These are phyloP conservation scores for Himalopsyche phryganea DNA, from an alignment of 1,140 invertebrate species.

Conservation along the genomic window DNA sequence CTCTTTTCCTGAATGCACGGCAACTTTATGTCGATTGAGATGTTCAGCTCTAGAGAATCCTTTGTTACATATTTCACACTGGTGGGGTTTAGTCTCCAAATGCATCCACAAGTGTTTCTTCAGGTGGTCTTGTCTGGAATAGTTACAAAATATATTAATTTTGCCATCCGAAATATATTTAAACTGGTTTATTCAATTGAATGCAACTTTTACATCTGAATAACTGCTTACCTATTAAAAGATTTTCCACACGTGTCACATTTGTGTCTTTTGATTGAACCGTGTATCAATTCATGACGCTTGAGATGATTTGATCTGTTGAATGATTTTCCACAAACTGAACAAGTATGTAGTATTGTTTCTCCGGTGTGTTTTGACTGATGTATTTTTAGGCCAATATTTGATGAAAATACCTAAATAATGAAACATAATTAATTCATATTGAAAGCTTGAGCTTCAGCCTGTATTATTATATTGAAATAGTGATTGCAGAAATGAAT, in stretches of 20 bases:
- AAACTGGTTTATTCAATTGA: too few relatives aligned
- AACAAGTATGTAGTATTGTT: slow-evolving; percentile 14
- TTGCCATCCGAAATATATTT: too few relatives aligned
- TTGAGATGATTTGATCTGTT: slow-evolving; percentile 21
- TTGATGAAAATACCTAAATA: background rate
- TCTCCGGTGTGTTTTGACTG: slow-evolving; percentile 19
- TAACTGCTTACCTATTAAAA: slow-evolving; percentile 37
- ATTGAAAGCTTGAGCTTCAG: too few relatives aligned
- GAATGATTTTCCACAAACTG: slow-evolving; percentile 30
- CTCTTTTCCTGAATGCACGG: slow-evolving; percentile 42
- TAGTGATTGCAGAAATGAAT: too few relatives aligned
- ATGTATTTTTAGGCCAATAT: slow-evolving; percentile 21
- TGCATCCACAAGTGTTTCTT: slow-evolving; percentile 48
- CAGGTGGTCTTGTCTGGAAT: slow-evolving; percentile 44
- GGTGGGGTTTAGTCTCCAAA: slow-evolving; percentile 52
- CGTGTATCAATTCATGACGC: slow-evolving; percentile 27
- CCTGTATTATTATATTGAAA: too few relatives aligned
- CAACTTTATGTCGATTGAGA: slow-evolving; percentile 48
- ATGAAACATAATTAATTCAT: too few relatives aligned
- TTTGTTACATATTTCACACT: slow-evolving; percentile 53
- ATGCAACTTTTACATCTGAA: too few relatives aligned
- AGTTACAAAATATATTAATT: too few relatives aligned
- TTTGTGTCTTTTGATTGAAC: slow-evolving; percentile 46
- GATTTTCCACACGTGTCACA: slow-evolving; percentile 50
- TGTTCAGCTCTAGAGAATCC: slow-evolving; percentile 48